These are phyloP conservation scores for Tortricodes alternella DNA, from an alignment of 2,888 invertebrate genomes.

Conservation along the genomic window DNA sequence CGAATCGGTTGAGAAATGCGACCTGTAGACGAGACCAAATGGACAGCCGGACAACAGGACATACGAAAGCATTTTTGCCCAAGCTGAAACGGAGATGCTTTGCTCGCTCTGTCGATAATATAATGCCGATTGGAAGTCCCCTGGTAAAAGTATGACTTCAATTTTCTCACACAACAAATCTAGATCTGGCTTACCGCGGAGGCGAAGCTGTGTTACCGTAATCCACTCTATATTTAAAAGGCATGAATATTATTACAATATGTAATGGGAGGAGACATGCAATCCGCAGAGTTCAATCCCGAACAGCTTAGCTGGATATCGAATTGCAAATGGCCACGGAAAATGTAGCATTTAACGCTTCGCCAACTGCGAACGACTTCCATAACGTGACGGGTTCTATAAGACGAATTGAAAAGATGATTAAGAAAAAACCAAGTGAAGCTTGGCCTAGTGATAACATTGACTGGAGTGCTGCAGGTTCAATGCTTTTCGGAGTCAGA, in stretches of 20 bases:
- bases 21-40: too few relatives aligned
- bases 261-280: constrained; percentile 59
- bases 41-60: too few relatives aligned
- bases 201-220: constrained; percentile 30
- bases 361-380: constrained; percentile 72
- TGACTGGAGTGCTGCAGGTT: too few relatives aligned
- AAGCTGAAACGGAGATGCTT: not conserved
- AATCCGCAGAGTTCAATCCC: constrained; percentile 69
- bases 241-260: constrained; percentile 70
- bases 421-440: not conserved
- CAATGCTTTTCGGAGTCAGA: too few relatives aligned
- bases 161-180: constrained; percentile 15
- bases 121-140: not conserved
- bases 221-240: constrained; percentile 59
- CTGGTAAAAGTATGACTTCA: not conserved
- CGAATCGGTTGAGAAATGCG: too few relatives aligned
- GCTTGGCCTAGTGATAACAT: too few relatives aligned
- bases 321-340: constrained; percentile 78
- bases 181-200: constrained; percentile 1
- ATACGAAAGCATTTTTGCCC: too few relatives aligned
- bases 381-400: constrained; percentile 46
- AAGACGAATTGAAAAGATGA: constrained; percentile 45
- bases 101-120: too few relatives aligned
- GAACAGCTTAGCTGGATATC: constrained; percentile 74
- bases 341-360: constrained; percentile 79